Evolutionary conservation across 2,888 invertebrate genomes (phyloP), one percentile per base, ranked within the genome.

Genomic region (Amaurobius ferox): DNA sequence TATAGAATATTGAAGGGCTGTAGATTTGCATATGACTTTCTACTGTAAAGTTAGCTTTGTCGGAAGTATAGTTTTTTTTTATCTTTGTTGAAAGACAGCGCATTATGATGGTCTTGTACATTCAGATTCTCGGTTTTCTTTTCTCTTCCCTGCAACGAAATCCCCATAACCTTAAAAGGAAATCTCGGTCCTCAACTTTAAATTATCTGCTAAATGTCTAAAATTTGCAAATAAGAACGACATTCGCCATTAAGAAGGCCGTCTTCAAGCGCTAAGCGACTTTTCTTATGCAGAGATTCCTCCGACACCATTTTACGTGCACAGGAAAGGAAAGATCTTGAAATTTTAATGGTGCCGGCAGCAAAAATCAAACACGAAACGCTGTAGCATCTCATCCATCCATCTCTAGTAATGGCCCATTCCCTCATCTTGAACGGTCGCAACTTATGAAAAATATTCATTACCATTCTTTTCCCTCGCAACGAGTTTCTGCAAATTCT

Each of bases 371-470:
- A 55, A 55, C 23, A 23, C 55, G 23, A n/a, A n/a, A 16, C 55
- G 55, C 55, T 23, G 55, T 55, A 55, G 16, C 55, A 44, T 44
- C 44, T 44, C 44, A 68, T 68, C 35, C 68, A 68, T 68, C 68
- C 35, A 39, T 68, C 40, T 68, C 16, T 23, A 68, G 35, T 68
- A 68, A 68, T 68, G 68, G 68, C 23, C 68, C 40, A 68, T 40
- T 68, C 68, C 35, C 68, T 68, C 68, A 68, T 68, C 35, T 40
- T 40, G 9, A 40, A 35, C 30, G 55, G 44, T 72, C 77, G 66
- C 40, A 70, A 77, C 77, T 77, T 66, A 35, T 55, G 83, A 78
- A 85, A 85, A 85, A 85, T 85, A 77, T 77, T 85, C 77, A 85
- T 85, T 85, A 77, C 72, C 77, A 67, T 72, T 85, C 81, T 83